phyloP scores from a whole-genome alignment of 2,888 invertebrate species.

The Athalia circularis region DNA sequence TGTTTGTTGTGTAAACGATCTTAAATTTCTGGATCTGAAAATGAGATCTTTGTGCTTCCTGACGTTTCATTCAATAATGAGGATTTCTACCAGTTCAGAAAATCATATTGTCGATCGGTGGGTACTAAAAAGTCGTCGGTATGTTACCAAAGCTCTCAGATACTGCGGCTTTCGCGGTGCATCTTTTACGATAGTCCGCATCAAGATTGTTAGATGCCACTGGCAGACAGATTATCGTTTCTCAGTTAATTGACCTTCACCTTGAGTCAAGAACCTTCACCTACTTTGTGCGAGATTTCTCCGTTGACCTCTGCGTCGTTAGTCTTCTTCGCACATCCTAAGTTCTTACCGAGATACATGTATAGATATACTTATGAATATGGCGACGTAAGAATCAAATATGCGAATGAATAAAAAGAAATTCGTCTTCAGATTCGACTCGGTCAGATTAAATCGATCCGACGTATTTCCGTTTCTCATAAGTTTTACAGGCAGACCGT shows the following conservation, averaged over 20 bases:
- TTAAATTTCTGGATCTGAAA: no score
- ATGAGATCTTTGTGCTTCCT: no score
- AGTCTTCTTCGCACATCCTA: background rate
- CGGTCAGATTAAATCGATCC: no score
- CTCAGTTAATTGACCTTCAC: slow-evolving; percentile 25
- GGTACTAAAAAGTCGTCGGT: background rate
- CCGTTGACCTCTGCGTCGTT: slow-evolving; percentile 5
- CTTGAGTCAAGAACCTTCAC: slow-evolving; percentile 31
- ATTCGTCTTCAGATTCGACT: no score
- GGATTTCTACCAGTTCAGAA: no score
- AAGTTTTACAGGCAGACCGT: no score
- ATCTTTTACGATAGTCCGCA: background rate
- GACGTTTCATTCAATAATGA: no score
- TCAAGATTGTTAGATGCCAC: slow-evolving; percentile 21
- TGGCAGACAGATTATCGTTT: background rate
- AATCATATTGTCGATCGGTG: no score
- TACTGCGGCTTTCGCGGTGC: background rate
- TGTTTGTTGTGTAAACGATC: no score
- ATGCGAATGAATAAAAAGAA: no score
- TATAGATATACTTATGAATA: slow-evolving; percentile 8
- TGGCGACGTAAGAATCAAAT: background rate
- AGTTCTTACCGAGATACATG: background rate
- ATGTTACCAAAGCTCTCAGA: slow-evolving; percentile 12
- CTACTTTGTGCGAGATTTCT: slow-evolving; percentile 31
- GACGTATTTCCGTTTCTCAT: no score